phyloP scores from a whole-genome alignment of 2,113 vertebrate genomes.

The Microcebus ravelobensis region DNA sequence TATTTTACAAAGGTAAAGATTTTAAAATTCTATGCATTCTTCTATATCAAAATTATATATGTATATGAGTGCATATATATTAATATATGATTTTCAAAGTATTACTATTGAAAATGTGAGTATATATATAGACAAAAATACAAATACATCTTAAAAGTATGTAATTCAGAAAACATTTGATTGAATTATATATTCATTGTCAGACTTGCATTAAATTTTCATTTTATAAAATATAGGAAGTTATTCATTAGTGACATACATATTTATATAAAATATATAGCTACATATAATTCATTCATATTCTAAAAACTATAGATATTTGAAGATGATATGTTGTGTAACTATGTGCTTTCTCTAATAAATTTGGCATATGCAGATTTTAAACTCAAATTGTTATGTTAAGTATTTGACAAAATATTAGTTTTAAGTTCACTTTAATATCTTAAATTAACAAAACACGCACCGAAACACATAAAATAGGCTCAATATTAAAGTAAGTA shows the following conservation, averaged over 20 bases:
- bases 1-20: neutral
- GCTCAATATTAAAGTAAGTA: neutral
- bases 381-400: neutral
- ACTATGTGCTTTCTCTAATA: neutral
- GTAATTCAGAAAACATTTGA: neutral
- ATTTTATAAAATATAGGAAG: neutral
- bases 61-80: rapidly evolving
- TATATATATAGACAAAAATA: neutral
- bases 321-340: neutral
- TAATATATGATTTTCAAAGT: neutral
- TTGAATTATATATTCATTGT: neutral
- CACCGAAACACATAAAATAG: neutral
- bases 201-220: neutral
- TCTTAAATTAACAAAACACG: neutral
- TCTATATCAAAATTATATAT: neutral
- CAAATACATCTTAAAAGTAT: neutral
- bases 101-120: neutral
- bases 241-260: neutral
- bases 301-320: neutral
- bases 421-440: neutral
- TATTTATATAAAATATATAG: too few species aligned
- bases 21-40: neutral
- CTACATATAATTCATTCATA: neutral
- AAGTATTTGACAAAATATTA: neutral
- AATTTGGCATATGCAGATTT: neutral